Evolutionary conservation across 2,113 vertebrate genomes (phyloP), one percentile per base, ranked within the genome.

Genomic region (Cettia cetti): DNA sequence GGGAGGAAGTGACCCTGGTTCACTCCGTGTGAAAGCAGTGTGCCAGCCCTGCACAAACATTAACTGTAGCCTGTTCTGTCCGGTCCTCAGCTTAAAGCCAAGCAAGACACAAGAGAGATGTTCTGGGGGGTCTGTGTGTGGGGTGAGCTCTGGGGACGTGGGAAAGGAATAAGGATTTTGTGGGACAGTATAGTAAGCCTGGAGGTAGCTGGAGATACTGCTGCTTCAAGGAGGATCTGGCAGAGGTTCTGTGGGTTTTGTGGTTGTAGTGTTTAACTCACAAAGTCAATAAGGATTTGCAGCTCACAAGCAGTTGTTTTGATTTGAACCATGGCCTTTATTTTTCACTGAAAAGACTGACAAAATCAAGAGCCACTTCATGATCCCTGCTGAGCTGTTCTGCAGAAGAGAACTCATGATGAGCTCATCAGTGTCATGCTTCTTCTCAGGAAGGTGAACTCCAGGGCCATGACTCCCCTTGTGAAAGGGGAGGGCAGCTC

Each of bases 171-270:
- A 30, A 69, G 61, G 26, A 22, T 35, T 88, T 77, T 74, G 30
- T 82, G 45, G 37, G 57, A 11, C 39, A 19, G 57, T 20, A 5
- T 0, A 45, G 53, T 35, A 85, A 90, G 61, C 12, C 17, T 87
- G 61, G 52, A 68, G 35, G 11, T 22, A 66, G 35, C 64, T 70
- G 60, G 60, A 57, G 35, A 20, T 64, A 17, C 14, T 49, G 53
- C 37, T 90, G 30, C 3, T 0, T 50, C 26, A 53, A 45, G 33
- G 17, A 49, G 37, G 37, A 64, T 53, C 24, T 76, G 86, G 28
- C 57, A 69, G 53, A 91, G 7, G 5, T 49, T 69, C 57, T 79
- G 92, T 82, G 74, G 49, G 12, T 94, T 96, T 61, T 85, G 88
- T 82, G 92, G 75, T 76, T 5, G 4, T n/a, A 13, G 8, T 11